Percentiles rank a stretch among this genome's conserved stretches.
These are phyloP conservation scores for Synergus itoensis DNA, from an alignment of 2,888 invertebrate genomes.

Conservation along the genomic window DNA sequence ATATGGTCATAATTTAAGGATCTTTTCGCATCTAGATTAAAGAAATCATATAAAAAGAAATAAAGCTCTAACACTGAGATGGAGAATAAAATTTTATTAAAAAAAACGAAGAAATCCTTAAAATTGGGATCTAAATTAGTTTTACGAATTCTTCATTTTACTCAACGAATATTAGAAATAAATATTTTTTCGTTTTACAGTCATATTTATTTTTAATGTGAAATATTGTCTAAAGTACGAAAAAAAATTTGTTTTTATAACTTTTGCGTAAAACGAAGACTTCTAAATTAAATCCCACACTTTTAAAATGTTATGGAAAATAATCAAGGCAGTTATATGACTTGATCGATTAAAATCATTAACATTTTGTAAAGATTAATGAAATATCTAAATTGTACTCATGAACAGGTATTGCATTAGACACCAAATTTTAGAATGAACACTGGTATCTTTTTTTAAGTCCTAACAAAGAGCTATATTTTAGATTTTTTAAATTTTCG, in stretches of 20 bases:
- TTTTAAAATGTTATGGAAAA: background rate
- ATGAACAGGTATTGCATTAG: conserved; percentile 30
- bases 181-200: too few relatives aligned
- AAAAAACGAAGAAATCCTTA: background rate
- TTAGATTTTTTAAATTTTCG: background rate
- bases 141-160: background rate
- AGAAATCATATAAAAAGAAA: background rate
- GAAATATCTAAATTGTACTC: conserved; percentile 32
- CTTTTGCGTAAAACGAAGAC: too few relatives aligned
- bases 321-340: background rate
- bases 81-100: background rate
- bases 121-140: background rate
- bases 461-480: conserved; percentile 2
- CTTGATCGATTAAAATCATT: background rate
- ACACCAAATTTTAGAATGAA: conserved; percentile 9
- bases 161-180: too few relatives aligned
- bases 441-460: background rate
- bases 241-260: too few relatives aligned
- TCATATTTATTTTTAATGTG: too few relatives aligned
- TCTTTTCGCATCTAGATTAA: background rate
- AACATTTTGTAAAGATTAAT: background rate
- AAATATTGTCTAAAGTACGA: too few relatives aligned
- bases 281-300: too few relatives aligned
- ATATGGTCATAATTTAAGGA: background rate
- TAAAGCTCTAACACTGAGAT: too few relatives aligned